phyloP scores from a whole-genome alignment of 2,888 invertebrate genomes.

The Drosophila seclusa region DNA sequence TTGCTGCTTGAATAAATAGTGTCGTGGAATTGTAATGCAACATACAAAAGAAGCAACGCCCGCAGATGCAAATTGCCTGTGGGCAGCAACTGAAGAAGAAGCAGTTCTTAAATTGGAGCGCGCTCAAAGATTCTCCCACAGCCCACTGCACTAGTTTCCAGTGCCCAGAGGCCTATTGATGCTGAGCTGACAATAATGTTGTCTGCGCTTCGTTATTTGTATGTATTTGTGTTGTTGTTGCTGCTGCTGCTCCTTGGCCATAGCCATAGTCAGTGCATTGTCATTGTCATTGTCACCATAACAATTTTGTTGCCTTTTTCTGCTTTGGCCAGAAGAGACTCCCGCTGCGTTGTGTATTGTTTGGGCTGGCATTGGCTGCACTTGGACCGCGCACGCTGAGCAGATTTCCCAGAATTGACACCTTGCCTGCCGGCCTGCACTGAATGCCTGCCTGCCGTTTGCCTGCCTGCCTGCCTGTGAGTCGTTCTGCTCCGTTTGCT shows the following conservation, averaged over 20 bases:
- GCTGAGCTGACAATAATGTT: conserved; percentile 55
- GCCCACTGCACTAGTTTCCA: conserved; percentile 50
- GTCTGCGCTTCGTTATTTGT: conserved; percentile 50
- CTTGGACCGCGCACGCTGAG: conserved; percentile 56
- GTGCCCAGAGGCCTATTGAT: conserved; percentile 40
- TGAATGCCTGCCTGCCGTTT: neutral
- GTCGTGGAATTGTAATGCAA: conserved; percentile 19
- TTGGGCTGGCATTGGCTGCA: conserved; percentile 10
- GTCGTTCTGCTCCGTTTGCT: conserved; percentile 5
- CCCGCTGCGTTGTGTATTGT: conserved; percentile 57
- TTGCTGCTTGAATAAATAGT: conserved; percentile 32
- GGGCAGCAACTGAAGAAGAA: conserved; percentile 23
- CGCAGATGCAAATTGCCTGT: conserved; percentile 52
- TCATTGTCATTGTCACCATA: conserved; percentile 75
- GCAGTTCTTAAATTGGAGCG: conserved; percentile 38
- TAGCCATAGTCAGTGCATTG: conserved; percentile 42
- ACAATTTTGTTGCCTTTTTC: conserved; percentile 69
- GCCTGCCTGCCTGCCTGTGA: neutral
- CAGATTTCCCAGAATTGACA: conserved; percentile 77
- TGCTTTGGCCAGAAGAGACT: conserved; percentile 40
- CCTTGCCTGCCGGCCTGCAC: conserved; percentile 55
- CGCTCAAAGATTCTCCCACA: conserved; percentile 47
- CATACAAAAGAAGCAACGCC: conserved; percentile 16
- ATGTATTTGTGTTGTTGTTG: conserved; percentile 10
- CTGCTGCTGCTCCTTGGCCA: conserved; percentile 30